Conservation (phyloP, 2,797 vertebrate genomes). For the Setipinna tenuifilis region DNA sequence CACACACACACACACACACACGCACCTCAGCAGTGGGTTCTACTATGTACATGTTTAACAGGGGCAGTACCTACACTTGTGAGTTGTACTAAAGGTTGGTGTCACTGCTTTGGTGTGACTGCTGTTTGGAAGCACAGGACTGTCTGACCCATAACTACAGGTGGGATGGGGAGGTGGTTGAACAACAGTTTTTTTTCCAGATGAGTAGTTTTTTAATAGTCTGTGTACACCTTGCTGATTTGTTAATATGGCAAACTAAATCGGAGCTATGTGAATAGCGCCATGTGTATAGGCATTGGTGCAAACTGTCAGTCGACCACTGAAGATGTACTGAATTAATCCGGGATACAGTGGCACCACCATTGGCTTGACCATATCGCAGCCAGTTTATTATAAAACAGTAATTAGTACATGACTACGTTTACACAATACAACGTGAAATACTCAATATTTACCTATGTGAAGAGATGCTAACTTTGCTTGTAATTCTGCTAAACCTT, state of each 20-base stretch:
- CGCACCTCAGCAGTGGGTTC: background rate
- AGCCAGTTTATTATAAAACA: background rate
- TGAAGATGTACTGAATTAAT: background rate
- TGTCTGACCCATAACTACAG: background rate
- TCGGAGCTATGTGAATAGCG: background rate
- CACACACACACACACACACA: background rate
- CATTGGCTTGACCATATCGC: background rate
- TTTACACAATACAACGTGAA: background rate
- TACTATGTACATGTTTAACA: background rate
- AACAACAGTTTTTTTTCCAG: background rate
- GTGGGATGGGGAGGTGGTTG: background rate
- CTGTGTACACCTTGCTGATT: background rate
- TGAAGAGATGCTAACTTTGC: slow-evolving; percentile 1
- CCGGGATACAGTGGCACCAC: background rate
- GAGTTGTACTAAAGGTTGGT: background rate
- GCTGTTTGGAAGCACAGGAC: background rate
- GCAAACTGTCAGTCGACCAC: background rate
- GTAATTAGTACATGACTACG: background rate
- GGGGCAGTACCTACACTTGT: background rate
- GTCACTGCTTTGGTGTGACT: background rate
- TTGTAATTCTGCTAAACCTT: background rate
- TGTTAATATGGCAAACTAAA: background rate
- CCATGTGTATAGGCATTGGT: slow-evolving; percentile 2
- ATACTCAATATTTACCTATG: background rate
- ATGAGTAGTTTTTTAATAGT: background rate